Evolutionary conservation across 1,140 invertebrate genomes (phyloP), one percentile per base, ranked within the genome.

Genomic region (Daktulosphaira vitifoliae): DNA sequence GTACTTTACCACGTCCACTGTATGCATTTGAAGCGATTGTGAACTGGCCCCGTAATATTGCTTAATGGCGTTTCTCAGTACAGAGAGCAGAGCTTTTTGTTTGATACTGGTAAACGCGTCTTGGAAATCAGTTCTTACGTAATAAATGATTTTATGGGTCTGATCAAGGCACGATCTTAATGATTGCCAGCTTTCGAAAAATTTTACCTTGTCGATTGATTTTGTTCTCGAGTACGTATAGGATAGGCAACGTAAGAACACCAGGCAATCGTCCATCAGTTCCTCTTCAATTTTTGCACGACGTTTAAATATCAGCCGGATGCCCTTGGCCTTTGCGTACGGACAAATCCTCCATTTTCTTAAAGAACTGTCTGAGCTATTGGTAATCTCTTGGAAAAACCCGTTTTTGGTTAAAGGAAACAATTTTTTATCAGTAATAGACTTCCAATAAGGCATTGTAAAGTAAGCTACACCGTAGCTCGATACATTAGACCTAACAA

Each of bases 291-390:
- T 33, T 5, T 4, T 0, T 9, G 23, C 18, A 5, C 42, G 56
- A 38, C 44, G 1, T 18, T 62, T 62, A 20, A 48, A 62, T 48
- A 62, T 62, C 42, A 62, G 15, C 13, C 56, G 56, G 11, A 62
- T 42, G 2, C 56, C 56, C 6, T 62, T 62, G 6, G 42, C 22
- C 23, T 62, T 62, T 0, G 42, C 56, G 26, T 29, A 48, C 6
- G 56, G 56, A 9, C 56, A 48, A 0, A 62, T 6, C 26, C 44
- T 48, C 56, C 56, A 62, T 11, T 48, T 33, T 7, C 56, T 62
- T n/a, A 29, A 33, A 25, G 18, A 8, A 11, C 22, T 3, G 52
- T 25, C 33, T 3, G 52, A 7, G 8, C 7, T 44, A 1, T 7
- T 3, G 15, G 8, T 20, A 6, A 62, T 7, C 18, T 37, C 25